A percentile compares a stretch with the other conserved stretches of the same genome.
Evolutionary conservation across 1,140 invertebrate genomes (phyloP).

Genomic region (Ostrea denselamellosa): DNA sequence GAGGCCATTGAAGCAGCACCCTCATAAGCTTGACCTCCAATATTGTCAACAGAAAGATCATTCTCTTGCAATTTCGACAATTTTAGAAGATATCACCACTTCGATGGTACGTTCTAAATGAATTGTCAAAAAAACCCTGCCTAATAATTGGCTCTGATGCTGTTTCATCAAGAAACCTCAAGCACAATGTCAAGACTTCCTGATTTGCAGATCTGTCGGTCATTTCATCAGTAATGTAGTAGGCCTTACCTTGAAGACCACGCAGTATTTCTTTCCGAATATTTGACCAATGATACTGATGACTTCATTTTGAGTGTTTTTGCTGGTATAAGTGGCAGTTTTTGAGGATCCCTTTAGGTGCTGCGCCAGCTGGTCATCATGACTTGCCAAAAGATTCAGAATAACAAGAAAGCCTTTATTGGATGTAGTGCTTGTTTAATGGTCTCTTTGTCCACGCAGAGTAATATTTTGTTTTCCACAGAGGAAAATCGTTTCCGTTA

Average conservation of each 20-base stretch:
- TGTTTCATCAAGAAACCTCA: no score
- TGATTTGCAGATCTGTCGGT: no score
- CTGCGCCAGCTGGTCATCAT: no score
- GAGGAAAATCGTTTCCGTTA: constrained; percentile 30
- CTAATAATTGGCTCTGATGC: constrained; percentile 30
- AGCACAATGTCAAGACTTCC: no score
- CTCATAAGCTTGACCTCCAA: constrained; percentile 31
- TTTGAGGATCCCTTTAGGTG: constrained; percentile 21
- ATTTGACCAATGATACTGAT: constrained; percentile 41
- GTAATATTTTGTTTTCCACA: constrained; percentile 46
- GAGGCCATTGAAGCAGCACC: no score
- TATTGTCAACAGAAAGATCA: not conserved
- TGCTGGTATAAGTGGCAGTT: no score
- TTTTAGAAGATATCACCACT: constrained; percentile 1
- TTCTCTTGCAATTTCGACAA: constrained; percentile 14
- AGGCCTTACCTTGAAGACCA: no score
- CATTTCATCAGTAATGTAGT: no score
- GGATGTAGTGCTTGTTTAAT: not conserved
- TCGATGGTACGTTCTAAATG: no score
- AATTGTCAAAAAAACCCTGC: not conserved
- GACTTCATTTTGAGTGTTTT: constrained; percentile 46
- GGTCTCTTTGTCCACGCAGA: constrained; percentile 40
- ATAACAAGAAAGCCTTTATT: constrained; percentile 44
- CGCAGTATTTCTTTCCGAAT: no score
- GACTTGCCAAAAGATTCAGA: no score